A percentile compares a stretch with the other conserved stretches of the same genome.
Conservation (phyloP, 1,140 invertebrate genomes). For the Ephestia elutella region DNA sequence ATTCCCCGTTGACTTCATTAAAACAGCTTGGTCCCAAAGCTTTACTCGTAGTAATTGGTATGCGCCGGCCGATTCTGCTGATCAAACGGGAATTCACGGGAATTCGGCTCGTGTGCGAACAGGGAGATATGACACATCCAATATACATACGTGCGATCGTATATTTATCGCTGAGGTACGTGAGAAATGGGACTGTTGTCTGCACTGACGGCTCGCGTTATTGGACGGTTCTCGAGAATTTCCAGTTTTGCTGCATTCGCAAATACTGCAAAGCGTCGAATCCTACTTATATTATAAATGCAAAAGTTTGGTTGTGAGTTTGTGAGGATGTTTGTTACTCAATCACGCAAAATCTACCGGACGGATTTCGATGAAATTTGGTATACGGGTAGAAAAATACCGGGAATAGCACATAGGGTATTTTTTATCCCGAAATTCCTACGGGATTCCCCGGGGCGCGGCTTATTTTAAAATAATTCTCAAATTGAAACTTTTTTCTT, state of each 20-base stretch:
- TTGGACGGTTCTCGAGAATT: neutral
- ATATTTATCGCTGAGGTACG: slow-evolving; percentile 3
- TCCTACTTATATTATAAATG: too few relatives aligned
- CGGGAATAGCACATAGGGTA: too few relatives aligned
- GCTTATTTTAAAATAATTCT: too few relatives aligned
- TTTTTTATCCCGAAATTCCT: too few relatives aligned
- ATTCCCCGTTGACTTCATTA: neutral
- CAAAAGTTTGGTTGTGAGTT: too few relatives aligned
- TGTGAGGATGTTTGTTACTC: too few relatives aligned
- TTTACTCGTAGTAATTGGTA: slow-evolving; percentile 15
- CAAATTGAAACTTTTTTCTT: too few relatives aligned
- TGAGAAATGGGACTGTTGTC: slow-evolving; percentile 3
- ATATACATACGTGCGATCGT: slow-evolving; percentile 1
- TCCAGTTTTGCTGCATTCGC: slow-evolving; percentile 1
- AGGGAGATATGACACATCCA: slow-evolving; percentile 16
- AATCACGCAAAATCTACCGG: too few relatives aligned
- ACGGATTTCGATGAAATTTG: too few relatives aligned
- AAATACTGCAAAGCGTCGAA: neutral
- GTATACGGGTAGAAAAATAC: too few relatives aligned
- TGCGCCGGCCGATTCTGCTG: slow-evolving; percentile 27
- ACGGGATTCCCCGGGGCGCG: too few relatives aligned
- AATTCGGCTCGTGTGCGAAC: slow-evolving; percentile 24
- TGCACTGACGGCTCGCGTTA: neutral
- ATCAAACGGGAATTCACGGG: slow-evolving; percentile 30
- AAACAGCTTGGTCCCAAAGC: neutral